phyloP scores from a whole-genome alignment of 1,140 invertebrate species.

The Lithobius niger region DNA sequence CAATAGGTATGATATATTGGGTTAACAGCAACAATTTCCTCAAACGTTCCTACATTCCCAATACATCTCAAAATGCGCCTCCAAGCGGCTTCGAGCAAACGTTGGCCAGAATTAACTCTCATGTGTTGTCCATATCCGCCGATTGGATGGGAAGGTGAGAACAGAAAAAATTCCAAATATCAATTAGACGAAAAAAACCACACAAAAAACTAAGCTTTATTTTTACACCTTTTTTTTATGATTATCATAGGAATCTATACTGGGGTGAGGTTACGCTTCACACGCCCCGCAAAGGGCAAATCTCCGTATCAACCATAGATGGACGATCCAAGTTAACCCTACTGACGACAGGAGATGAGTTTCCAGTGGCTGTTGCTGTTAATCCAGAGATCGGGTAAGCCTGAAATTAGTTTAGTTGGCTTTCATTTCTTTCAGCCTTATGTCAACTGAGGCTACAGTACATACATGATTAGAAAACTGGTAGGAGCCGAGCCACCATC shows the following conservation, averaged over 20 bases:
- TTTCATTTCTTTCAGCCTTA: too few relatives aligned
- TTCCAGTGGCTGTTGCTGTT: slow-evolving; percentile 70
- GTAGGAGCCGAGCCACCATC: too few relatives aligned
- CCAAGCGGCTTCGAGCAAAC: slow-evolving; percentile 4
- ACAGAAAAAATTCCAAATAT: too few relatives aligned
- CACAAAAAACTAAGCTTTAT: too few relatives aligned
- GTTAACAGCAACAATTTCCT: slow-evolving; percentile 53
- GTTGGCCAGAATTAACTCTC: background rate
- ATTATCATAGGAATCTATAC: slow-evolving; percentile 60
- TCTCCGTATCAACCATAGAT: slow-evolving; percentile 77
- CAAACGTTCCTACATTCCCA: background rate
- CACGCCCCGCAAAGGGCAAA: slow-evolving; percentile 44
- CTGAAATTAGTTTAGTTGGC: too few relatives aligned
- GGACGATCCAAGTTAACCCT: slow-evolving; percentile 73
- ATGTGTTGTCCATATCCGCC: background rate
- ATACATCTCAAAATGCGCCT: background rate
- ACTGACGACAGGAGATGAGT: slow-evolving; percentile 46
- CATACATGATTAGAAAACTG: too few relatives aligned
- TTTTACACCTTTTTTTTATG: background rate
- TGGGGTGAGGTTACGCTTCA: slow-evolving; percentile 78
- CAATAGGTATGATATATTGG: slow-evolving; percentile 39
- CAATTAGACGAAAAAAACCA: too few relatives aligned
- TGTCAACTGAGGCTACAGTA: too few relatives aligned
- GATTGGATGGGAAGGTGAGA: slow-evolving; percentile 6
- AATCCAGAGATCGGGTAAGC: slow-evolving; percentile 54